Conservation (phyloP, 53 echinoderm and acorn worm genomes). For the Stichopus horrens region DNA sequence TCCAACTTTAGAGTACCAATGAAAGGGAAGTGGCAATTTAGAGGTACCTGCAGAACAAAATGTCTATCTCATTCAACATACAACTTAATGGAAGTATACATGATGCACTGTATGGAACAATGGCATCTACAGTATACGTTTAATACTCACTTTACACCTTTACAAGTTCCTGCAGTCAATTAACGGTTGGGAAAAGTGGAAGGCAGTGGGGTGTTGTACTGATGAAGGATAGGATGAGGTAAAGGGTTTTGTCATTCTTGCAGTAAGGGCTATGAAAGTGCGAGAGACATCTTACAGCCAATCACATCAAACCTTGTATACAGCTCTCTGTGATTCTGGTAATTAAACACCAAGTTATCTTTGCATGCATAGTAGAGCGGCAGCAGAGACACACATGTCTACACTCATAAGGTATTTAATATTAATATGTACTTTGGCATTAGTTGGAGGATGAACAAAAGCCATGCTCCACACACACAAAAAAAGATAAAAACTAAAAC, state of each 20-base stretch:
- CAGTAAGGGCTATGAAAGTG: background rate
- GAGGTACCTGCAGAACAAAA: too few species aligned
- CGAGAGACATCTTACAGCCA: background rate
- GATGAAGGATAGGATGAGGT: background rate
- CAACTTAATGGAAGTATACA: too few species aligned
- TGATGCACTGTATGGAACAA: too few species aligned
- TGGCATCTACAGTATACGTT: too few species aligned
- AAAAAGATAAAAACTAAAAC: background rate
- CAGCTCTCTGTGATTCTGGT: background rate
- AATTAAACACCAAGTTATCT: background rate
- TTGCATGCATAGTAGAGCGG: background rate
- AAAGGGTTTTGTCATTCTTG: too few species aligned
- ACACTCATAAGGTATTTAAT: background rate
- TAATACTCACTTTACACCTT: too few species aligned
- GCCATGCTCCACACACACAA: background rate
- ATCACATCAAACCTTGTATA: background rate
- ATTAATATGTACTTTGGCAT: background rate
- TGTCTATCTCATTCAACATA: too few species aligned
- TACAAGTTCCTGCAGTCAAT: too few species aligned
- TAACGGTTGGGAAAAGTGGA: too few species aligned
- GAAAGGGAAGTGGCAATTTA: too few species aligned
- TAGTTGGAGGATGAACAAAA: background rate
- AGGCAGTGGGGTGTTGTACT: background rate
- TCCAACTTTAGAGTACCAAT: too few species aligned
- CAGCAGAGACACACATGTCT: background rate